Percentiles rank a stretch among this genome's conserved stretches.
Conservation (phyloP, 2,113 vertebrate genomes). For the Macaca mulatta region DNA sequence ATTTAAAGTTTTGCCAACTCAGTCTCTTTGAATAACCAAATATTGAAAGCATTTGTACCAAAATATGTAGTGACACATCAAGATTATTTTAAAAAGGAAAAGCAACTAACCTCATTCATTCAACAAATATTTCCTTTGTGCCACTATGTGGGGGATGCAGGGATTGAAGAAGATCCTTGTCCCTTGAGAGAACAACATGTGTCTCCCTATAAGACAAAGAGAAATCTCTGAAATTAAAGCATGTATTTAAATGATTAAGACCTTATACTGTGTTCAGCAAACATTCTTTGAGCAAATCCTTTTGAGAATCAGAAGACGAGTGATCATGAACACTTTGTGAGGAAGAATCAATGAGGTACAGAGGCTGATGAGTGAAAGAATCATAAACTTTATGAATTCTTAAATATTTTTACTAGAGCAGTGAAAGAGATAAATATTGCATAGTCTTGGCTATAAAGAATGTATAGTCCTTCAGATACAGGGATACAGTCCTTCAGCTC, state of each 20-base stretch:
- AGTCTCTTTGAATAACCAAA: neutral
- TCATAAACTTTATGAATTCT: neutral
- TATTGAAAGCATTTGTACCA: conserved; percentile 22
- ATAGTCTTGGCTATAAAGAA: neutral
- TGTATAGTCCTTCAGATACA: neutral
- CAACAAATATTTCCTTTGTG: neutral
- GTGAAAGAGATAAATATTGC: neutral
- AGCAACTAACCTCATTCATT: neutral
- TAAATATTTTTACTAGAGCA: neutral
- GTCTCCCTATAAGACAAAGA: neutral
- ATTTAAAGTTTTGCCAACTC: neutral
- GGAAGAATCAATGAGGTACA: neutral
- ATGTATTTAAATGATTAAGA: neutral
- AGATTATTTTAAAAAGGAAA: neutral
- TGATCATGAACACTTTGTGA: neutral
- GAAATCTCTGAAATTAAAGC: neutral
- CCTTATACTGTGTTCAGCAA: neutral
- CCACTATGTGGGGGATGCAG: neutral
- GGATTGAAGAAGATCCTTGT: neutral
- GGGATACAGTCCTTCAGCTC: neutral
- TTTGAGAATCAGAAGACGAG: neutral
- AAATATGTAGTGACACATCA: conserved; percentile 18
- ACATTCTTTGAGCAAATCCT: neutral
- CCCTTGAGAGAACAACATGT: neutral
- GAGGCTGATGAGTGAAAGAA: neutral